Conservation (phyloP, 2,888 invertebrate genomes). For the Dryadula phaetusa region DNA sequence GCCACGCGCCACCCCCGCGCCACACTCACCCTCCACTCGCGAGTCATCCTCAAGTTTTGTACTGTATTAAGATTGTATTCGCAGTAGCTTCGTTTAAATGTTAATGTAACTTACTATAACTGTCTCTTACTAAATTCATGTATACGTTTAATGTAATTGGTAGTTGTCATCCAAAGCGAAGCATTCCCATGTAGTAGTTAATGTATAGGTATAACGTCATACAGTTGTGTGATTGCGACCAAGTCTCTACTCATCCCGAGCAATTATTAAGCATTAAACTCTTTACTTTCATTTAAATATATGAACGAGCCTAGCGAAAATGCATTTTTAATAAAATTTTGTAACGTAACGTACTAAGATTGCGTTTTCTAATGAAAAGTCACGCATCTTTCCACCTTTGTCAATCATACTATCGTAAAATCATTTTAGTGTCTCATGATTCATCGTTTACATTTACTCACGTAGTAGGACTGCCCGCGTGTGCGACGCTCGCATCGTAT, state of each 20-base stretch:
- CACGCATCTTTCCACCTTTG: background rate
- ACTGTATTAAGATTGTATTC: background rate
- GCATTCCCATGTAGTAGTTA: background rate
- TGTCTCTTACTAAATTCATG: background rate
- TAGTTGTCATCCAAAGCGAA: slow-evolving; percentile 17
- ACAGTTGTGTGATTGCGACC: slow-evolving; percentile 1
- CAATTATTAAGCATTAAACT: background rate
- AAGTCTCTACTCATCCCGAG: background rate
- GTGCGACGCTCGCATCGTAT: slow-evolving; percentile 30
- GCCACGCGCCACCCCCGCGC: background rate
- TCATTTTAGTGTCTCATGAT: background rate
- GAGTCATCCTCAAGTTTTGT: background rate
- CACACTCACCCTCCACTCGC: background rate
- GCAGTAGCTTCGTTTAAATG: slow-evolving; percentile 1
- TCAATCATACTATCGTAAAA: background rate
- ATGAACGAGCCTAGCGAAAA: background rate
- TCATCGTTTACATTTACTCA: slow-evolving; percentile 3
- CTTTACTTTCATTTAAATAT: background rate
- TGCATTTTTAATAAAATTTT: background rate
- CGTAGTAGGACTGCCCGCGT: slow-evolving; percentile 26
- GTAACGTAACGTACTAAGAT: background rate
- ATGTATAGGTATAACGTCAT: background rate
- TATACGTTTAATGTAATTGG: slow-evolving; percentile 10
- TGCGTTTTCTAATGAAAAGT: background rate
- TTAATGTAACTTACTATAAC: slow-evolving; percentile 11